phyloP scores from a whole-genome alignment of 2,113 vertebrate species.

The Mandrillus leucophaeus region DNA sequence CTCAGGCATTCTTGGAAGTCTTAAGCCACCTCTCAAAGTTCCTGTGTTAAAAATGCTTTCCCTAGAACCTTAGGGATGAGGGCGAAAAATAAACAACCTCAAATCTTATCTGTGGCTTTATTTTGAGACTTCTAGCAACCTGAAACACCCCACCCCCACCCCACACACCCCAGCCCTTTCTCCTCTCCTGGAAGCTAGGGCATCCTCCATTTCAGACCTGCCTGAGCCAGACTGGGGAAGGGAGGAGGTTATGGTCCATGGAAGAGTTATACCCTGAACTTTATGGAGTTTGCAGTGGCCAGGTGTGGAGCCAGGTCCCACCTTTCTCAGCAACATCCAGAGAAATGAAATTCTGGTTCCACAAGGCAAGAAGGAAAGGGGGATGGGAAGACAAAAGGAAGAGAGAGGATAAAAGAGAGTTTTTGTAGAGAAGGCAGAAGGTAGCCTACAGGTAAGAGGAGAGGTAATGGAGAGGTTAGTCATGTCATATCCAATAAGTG shows the following conservation, averaged over 20 bases:
- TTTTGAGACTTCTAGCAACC: background rate
- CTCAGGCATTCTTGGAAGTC: background rate
- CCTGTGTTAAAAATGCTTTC: background rate
- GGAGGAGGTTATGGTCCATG: constrained; percentile 54
- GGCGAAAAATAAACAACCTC: constrained; percentile 17
- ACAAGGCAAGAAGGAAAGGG: background rate
- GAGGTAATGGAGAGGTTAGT: background rate
- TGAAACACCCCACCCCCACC: background rate
- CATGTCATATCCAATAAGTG: background rate
- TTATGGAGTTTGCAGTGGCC: constrained; percentile 66
- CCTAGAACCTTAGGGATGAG: background rate
- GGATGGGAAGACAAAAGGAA: background rate
- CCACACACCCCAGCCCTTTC: background rate
- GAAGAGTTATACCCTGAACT: constrained; percentile 60
- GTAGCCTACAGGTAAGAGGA: background rate
- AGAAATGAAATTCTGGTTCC: constrained; percentile 36
- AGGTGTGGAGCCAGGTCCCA: constrained; percentile 25
- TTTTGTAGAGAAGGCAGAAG: background rate
- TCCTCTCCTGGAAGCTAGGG: background rate
- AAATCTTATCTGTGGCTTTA: background rate
- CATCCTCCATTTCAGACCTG: constrained; percentile 38
- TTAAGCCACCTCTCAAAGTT: background rate
- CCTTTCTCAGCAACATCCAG: constrained; percentile 30
- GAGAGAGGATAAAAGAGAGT: background rate
- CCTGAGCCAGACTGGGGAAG: background rate